Conservation (phyloP, 2,888 invertebrate species). For the Dryomyza anilis region DNA sequence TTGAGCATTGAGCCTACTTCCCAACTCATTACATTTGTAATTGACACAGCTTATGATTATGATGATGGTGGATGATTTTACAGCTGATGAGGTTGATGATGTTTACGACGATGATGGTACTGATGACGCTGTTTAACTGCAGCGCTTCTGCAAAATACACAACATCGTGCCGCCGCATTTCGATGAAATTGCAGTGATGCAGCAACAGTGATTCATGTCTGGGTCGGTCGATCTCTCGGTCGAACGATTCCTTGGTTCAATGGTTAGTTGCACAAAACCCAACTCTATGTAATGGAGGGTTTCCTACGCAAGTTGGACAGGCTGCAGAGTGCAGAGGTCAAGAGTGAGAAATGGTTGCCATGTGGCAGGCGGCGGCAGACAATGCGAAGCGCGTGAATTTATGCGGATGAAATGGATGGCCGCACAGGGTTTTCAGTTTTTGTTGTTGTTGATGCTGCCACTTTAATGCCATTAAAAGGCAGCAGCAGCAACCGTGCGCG, state of each 20-base stretch:
- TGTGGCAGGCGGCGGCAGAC: slow-evolving; percentile 1
- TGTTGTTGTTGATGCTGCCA: slow-evolving; percentile 30
- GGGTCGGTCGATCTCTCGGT: background rate
- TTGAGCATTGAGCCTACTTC: background rate
- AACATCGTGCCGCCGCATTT: too few relatives aligned
- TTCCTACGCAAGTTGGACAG: background rate
- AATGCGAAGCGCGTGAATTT: slow-evolving; percentile 53
- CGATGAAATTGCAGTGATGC: too few relatives aligned
- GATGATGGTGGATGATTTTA: too few relatives aligned
- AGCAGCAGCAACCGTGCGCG: slow-evolving; percentile 12
- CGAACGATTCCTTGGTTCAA: background rate
- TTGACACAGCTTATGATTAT: too few relatives aligned
- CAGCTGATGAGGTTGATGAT: background rate
- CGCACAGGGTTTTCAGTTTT: too few relatives aligned
- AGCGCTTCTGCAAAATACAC: too few relatives aligned
- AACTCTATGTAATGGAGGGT: background rate
- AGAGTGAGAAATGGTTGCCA: slow-evolving; percentile 17
- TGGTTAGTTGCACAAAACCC: too few relatives aligned
- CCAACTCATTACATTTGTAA: too few relatives aligned
- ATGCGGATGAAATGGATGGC: too few relatives aligned
- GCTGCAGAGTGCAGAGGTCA: slow-evolving; percentile 23
- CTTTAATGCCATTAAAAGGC: background rate
- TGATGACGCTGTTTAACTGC: too few relatives aligned
- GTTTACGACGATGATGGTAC: background rate
- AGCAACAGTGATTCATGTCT: too few relatives aligned